phyloP scores from a whole-genome alignment of 2,113 vertebrate genomes.

The Orthonyx spaldingii region DNA sequence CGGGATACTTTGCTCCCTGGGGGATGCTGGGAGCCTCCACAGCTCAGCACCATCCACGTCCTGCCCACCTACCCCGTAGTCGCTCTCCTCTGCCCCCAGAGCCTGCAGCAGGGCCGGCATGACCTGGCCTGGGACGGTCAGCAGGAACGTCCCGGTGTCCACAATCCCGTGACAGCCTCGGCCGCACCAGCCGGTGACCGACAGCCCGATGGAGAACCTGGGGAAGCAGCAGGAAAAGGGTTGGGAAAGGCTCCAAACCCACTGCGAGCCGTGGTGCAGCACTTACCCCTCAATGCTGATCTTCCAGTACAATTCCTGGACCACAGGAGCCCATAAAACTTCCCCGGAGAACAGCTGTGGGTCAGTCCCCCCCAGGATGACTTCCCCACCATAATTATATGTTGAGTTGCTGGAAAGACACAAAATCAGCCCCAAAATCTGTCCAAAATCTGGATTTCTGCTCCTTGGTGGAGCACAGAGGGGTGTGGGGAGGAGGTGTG shows the following conservation, averaged over 20 bases:
- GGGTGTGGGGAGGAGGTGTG: fast-evolving
- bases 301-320: conserved; percentile 64
- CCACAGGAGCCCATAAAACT: conserved; percentile 60
- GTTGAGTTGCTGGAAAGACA: no score
- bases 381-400: background rate
- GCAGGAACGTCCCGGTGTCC: conserved; percentile 52
- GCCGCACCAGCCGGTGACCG: conserved; percentile 46
- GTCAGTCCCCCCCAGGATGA: conserved; percentile 63
- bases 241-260: background rate
- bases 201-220: conserved; percentile 57
- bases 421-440: background rate
- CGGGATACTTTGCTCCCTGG: background rate
- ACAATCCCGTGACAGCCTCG: conserved; percentile 58
- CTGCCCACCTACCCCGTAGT: conserved; percentile 28
- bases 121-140: conserved; percentile 55
- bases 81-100: background rate
- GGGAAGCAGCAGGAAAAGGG: background rate
- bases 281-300: conserved; percentile 61
- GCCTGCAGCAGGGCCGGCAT: conserved; percentile 34
- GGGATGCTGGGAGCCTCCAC: background rate
- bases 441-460: background rate
- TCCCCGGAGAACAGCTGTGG: conserved; percentile 43
- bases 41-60: background rate
- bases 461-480: fast-evolving
- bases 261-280: fast-evolving